These are phyloP conservation scores for Oegoconia quadripuncta DNA, from an alignment of 2,888 invertebrate genomes.

Conservation along the genomic window DNA sequence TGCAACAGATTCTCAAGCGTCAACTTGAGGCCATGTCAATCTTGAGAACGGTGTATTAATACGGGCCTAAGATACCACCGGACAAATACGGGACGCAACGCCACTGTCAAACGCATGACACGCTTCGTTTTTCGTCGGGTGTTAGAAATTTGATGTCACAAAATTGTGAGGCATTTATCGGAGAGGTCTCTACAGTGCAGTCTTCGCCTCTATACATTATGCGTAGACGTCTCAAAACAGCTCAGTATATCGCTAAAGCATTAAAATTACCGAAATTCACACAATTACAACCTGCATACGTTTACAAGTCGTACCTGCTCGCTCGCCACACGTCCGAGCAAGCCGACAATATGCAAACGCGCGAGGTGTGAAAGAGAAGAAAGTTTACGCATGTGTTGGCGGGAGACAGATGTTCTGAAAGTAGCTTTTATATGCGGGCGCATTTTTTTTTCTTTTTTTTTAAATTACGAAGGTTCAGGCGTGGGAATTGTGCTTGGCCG, in stretches of 20 bases:
- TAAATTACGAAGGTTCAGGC: constrained; percentile 31
- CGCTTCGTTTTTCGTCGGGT: too few relatives aligned
- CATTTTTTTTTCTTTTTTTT: constrained; percentile 34
- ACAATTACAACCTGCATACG: constrained; percentile 1
- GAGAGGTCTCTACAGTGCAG: neutral
- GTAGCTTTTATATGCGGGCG: constrained; percentile 63
- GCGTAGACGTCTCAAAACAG: neutral
- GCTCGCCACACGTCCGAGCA: constrained; percentile 20
- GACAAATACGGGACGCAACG: too few relatives aligned
- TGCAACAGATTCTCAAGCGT: too few relatives aligned
- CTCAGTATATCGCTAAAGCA: neutral
- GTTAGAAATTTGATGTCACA: too few relatives aligned
- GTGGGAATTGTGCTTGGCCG: constrained; percentile 37
- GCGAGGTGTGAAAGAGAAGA: constrained; percentile 27
- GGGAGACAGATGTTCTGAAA: constrained; percentile 67
- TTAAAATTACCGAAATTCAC: constrained; percentile 1
- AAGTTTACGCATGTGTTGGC: constrained; percentile 20
- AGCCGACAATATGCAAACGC: constrained; percentile 19
- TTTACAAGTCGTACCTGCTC: neutral
- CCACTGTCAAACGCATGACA: too few relatives aligned
- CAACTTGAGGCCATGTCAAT: too few relatives aligned
- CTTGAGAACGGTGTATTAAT: too few relatives aligned
- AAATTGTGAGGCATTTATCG: neutral
- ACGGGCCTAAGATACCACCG: too few relatives aligned
- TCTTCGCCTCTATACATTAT: neutral